Conservation (phyloP, 2,113 vertebrate genomes). For the Microcebus lehilahytsara region DNA sequence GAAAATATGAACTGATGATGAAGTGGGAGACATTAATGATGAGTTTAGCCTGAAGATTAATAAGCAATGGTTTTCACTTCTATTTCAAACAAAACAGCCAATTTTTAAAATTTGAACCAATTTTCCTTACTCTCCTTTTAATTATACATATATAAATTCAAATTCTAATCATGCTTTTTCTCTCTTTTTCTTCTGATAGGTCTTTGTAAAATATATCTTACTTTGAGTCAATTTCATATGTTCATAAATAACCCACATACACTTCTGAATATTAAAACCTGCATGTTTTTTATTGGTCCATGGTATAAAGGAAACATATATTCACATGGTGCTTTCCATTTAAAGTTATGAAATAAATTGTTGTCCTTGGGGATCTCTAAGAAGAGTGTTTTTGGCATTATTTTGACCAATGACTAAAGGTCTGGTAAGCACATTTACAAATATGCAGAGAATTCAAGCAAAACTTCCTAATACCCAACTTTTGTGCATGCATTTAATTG, state of each 20-base stretch:
- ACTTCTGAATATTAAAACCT: background rate
- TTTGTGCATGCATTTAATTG: background rate
- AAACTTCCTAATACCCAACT: background rate
- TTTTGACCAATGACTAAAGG: background rate
- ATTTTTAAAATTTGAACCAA: background rate
- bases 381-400: background rate
- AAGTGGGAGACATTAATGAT: background rate
- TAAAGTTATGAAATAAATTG: slow-evolving; percentile 11
- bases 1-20: background rate
- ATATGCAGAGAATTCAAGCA: background rate
- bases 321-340: background rate
- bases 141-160: background rate
- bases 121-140: slow-evolving; percentile 28
- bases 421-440: background rate
- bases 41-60: background rate
- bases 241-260: background rate
- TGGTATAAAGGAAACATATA: slow-evolving; percentile 16
- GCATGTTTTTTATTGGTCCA: slow-evolving; percentile 8
- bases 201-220: background rate
- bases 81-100: background rate
- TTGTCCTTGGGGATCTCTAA: background rate
- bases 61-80: background rate
- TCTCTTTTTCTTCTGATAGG: background rate
- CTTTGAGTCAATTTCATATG: background rate
- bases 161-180: background rate